phyloP scores from a whole-genome alignment of 1,140 invertebrate genomes.

The Micrasema longulum region DNA sequence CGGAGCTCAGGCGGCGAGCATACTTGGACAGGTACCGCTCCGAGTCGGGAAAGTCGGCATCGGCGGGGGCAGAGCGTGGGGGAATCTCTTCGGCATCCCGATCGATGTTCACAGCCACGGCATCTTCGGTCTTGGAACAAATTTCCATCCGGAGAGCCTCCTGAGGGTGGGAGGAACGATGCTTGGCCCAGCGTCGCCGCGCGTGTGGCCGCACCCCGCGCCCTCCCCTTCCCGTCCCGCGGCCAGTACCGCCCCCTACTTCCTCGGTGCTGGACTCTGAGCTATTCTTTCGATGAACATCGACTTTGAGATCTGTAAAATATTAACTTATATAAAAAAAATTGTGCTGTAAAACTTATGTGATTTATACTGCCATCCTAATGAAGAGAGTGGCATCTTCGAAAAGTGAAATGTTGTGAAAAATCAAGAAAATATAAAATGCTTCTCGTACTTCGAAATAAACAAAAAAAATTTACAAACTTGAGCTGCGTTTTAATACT shows the following conservation, averaged over 20 bases:
- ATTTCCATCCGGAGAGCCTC: slow-evolving; percentile 58
- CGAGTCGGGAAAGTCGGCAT: slow-evolving; percentile 63
- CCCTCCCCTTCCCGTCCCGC: not conserved
- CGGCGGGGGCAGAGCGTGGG: slow-evolving; percentile 48
- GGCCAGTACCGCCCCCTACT: slow-evolving; percentile 46
- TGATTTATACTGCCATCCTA: too few species aligned
- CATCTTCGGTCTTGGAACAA: slow-evolving; percentile 58
- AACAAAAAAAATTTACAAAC: too few species aligned
- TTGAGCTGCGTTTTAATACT: too few species aligned
- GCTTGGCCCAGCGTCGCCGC: slow-evolving; percentile 47
- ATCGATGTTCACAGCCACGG: slow-evolving; percentile 62
- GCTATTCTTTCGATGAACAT: slow-evolving; percentile 92
- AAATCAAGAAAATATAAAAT: too few species aligned
- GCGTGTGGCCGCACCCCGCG: slow-evolving; percentile 39
- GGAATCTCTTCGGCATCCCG: slow-evolving; percentile 56
- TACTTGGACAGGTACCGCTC: slow-evolving; percentile 65
- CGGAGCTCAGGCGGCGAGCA: slow-evolving; percentile 63
- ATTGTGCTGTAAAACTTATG: too few species aligned
- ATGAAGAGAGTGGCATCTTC: too few species aligned
- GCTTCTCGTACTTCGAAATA: too few species aligned
- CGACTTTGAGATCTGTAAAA: slow-evolving; percentile 85
- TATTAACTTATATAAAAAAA: too few species aligned
- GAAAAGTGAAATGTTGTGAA: too few species aligned
- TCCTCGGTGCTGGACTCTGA: slow-evolving; percentile 78
- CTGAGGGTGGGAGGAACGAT: slow-evolving; percentile 55